Evolutionary conservation across 1,140 invertebrate species (phyloP), one percentile per base, ranked within the genome.

Genomic region (Anoplolepis gracilipes): DNA sequence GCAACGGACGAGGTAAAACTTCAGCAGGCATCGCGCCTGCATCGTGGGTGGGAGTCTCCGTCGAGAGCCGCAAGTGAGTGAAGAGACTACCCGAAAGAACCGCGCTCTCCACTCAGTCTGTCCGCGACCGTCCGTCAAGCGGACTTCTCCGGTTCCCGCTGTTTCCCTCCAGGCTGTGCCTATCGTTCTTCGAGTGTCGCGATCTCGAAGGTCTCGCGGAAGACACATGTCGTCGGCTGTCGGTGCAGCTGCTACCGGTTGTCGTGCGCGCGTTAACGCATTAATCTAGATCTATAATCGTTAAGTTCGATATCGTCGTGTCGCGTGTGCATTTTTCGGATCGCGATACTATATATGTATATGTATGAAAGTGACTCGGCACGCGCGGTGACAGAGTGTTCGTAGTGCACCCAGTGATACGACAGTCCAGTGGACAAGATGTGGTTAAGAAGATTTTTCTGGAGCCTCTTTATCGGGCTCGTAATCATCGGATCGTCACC

Each of bases 11-110:
- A 30, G 77, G 62, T 33, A n/a, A 33, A 65, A 19, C 36, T 28
- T 4, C 55, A 36, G 42, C 62, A 46, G 30, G 33, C 42, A n/a
- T 22, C 46, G 65, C 85, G 42, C 64, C n/a, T n/a, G n/a, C n/a
- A n/a, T n/a, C 25, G 87, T 85, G 77, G 70, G 84, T 86, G 85
- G 88, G 78, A 89, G 87, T 69, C 46, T 53, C 72, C 65, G 72
- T 64, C 87, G 77, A 70, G 76, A 85, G 72, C 30, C 36, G 53
- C 57, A 84, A 88, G 73, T 73, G 72, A 87, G 85, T 49, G 76
- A 90, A 87, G 88, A 90, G 88, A 90, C 85, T 85, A 89, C 79
- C 88, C 77, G 88, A 90, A 90, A 90, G 89, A 87, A 81, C 79
- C 59, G 85, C 64, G 70, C 70, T 85, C 70, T 87, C 57, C 64